Conservation (phyloP, 2,797 vertebrate genomes). For the Falco cherrug region DNA sequence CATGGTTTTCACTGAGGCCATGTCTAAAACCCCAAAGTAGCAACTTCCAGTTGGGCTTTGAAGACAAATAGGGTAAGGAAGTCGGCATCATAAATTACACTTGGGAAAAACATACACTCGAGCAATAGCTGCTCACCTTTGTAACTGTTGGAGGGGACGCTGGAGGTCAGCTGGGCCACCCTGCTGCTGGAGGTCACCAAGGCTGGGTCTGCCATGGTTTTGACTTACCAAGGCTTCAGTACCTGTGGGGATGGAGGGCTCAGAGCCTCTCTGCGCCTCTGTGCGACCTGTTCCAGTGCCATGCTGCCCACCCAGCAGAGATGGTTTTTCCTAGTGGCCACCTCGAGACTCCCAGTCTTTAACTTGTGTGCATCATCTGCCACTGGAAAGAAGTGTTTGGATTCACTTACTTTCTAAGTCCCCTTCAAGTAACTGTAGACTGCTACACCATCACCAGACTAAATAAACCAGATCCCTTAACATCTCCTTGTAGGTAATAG, state of each 20-base stretch:
- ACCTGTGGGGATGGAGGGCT: background rate
- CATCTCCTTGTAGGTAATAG: background rate
- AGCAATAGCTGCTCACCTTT: background rate
- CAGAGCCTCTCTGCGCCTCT: background rate
- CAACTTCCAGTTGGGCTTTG: background rate
- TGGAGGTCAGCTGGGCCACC: background rate
- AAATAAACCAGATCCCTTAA: background rate
- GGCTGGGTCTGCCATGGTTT: background rate
- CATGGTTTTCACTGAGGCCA: background rate
- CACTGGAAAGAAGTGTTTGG: background rate
- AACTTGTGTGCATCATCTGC: background rate
- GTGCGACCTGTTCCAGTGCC: background rate
- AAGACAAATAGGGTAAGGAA: background rate
- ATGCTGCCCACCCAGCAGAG: background rate
- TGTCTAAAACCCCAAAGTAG: background rate
- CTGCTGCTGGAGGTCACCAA: background rate
- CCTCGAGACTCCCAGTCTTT: background rate
- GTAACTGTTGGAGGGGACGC: background rate
- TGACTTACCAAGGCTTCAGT: background rate
- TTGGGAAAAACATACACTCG: background rate
- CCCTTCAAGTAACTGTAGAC: background rate
- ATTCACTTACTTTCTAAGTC: background rate
- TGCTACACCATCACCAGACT: background rate
- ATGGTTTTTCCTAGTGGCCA: background rate
- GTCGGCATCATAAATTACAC: background rate